Base-by-base conservation (phyloP, 1,140 invertebrate genomes). In the Drosophila subobscura region DNA sequence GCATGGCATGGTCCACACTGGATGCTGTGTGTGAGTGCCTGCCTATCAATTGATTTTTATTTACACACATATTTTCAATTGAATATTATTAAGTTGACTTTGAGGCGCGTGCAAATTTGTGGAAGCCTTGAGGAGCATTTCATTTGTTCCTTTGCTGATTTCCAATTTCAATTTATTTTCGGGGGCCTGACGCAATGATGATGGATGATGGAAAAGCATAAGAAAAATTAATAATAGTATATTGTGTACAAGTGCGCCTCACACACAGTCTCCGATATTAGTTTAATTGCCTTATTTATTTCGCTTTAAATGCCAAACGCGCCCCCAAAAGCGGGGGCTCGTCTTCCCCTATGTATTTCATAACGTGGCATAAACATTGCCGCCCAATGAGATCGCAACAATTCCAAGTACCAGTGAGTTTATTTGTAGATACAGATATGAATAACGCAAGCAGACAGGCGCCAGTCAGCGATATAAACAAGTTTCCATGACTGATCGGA, bases 51-150 rank as follows among this genome's bases (percentile, higher is more conserved):
- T 85, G 81, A 85, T 85, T 85, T 85, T 86, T 85, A 85, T 85
- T 85, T 85, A 86, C 77, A 75, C 83, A 77, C 77, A 85, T 86
- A 81, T 86, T 85, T 85, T 86, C 77, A 85, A 85, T 85, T 85
- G 83, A 85, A 75, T 77, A 79, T 78, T 85, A 85, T 85, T 85
- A 80, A 85, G 77, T 85, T 85, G 81, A 85, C 81, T 85, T 86
- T 85, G 81, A 86, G 80, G 80, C 81, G 81, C 81, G 81, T 77
- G 81, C 81, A 85, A 85, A 86, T 84, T 84, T 53, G 65, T 71
- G 41, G 58, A 64, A 84, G 76, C 79, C 79, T 84, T 84, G 79
- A 53, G 55, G 45, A 78, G 53, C 72, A 61, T 84, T 78, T 83
- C 75, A 74, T 68, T 55, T 81, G 66, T 14, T 46, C 37, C 42